A percentile compares a stretch with the other conserved stretches of the same genome.
Conservation (phyloP, 2,888 invertebrate genomes). For the Xestia rhomboidea region DNA sequence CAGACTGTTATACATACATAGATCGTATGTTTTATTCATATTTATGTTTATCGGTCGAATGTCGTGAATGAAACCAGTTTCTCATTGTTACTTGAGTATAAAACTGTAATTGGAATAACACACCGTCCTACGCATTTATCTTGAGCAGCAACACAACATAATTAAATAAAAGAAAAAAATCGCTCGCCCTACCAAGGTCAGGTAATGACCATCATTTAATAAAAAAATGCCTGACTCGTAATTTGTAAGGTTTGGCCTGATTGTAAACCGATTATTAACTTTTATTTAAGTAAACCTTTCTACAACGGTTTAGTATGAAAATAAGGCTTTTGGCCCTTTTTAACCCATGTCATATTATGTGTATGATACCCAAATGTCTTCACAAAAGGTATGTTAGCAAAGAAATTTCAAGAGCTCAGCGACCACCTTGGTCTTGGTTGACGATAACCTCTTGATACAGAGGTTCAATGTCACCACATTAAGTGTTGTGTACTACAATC, state of each 20-base stretch:
- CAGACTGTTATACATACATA: not conserved
- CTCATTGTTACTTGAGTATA: not conserved
- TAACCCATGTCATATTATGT: conserved; percentile 8
- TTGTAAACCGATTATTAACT: not conserved
- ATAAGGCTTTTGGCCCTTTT: not conserved
- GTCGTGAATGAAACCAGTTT: conserved; percentile 41
- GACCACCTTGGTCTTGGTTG: conserved; percentile 71
- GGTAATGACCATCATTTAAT: not conserved
- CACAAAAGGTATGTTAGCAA: conserved; percentile 12
- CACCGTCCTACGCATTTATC: conserved; percentile 20
- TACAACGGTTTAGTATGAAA: not conserved
- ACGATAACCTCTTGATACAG: conserved; percentile 76
- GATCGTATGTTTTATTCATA: conserved; percentile 18
- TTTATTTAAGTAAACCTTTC: not conserved
- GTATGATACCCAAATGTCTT: conserved; percentile 3
- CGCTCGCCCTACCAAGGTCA: conserved; percentile 28
- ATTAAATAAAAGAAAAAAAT: conserved; percentile 15
- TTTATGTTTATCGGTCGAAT: conserved; percentile 9
- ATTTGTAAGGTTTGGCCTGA: not conserved
- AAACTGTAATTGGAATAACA: conserved; percentile 38
- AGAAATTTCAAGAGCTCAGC: conserved; percentile 64
- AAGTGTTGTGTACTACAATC: conserved; percentile 42
- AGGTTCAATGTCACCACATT: conserved; percentile 77
- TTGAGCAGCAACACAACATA: conserved; percentile 9
- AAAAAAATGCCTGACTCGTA: not conserved